phyloP scores from a whole-genome alignment of 2,113 vertebrate species.

The Ceyx margarethae region DNA sequence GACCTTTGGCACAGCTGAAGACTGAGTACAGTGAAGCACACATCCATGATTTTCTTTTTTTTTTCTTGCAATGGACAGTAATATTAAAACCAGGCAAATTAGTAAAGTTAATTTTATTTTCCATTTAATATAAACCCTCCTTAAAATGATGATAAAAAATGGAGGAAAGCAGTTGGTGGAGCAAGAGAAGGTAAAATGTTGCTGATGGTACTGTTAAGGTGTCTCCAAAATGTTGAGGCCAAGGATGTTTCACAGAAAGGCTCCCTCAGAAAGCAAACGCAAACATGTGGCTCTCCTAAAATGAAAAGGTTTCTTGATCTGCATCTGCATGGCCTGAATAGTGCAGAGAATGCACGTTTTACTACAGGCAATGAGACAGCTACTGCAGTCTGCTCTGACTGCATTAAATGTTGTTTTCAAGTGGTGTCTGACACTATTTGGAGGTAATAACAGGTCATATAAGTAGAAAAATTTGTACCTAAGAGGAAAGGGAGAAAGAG shows the following conservation, averaged over 20 bases:
- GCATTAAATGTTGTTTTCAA: background rate
- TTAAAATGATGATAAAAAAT: background rate
- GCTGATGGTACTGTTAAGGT: rapidly evolving
- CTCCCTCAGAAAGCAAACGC: background rate
- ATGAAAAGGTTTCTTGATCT: background rate
- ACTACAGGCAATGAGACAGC: background rate
- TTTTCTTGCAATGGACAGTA: background rate
- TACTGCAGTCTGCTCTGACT: background rate
- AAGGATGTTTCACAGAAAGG: background rate
- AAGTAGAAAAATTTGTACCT: background rate
- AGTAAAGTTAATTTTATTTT: background rate
- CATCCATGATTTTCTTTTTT: background rate
- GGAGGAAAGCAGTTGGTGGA: background rate
- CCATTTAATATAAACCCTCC: background rate
- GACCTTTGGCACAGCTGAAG: background rate
- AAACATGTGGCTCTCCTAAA: background rate
- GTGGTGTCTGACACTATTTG: background rate
- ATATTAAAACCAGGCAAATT: background rate
- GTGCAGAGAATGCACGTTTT: background rate
- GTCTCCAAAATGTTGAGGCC: background rate
- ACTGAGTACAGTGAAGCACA: background rate
- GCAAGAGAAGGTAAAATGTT: background rate
- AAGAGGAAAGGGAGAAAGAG: background rate
- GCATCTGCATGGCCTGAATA: background rate
- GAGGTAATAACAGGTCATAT: background rate